These are phyloP conservation scores for Yponomeuta evonymella DNA, from an alignment of 2,888 invertebrate genomes.

Conservation along the genomic window DNA sequence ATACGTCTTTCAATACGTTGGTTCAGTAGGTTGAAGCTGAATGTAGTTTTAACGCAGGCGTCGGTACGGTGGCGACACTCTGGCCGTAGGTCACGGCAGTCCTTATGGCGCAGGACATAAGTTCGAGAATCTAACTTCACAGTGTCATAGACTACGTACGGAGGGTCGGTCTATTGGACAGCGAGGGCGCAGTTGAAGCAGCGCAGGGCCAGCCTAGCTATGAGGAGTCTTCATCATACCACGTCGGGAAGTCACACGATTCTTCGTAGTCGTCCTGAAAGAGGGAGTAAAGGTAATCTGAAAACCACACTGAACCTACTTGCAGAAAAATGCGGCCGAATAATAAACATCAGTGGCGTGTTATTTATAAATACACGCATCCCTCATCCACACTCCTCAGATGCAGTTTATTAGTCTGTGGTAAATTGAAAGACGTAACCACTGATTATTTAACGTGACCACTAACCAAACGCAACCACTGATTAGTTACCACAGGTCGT, in stretches of 20 bases:
- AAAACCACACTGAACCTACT: too few species aligned
- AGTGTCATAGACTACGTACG: background rate
- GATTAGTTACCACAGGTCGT: too few species aligned
- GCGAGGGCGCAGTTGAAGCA: background rate
- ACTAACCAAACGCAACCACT: too few species aligned
- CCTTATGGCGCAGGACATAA: background rate
- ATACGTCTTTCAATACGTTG: slow-evolving; percentile 1
- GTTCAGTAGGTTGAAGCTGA: background rate
- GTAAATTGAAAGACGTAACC: too few species aligned
- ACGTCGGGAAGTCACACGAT: slow-evolving; percentile 62
- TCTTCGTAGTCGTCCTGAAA: slow-evolving; percentile 68
- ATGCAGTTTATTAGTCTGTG: too few species aligned
- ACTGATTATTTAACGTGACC: too few species aligned
- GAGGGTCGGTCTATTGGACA: background rate
- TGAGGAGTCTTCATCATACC: slow-evolving; percentile 72
- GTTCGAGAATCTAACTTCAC: background rate
- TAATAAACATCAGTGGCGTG: too few species aligned
- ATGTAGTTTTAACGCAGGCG: slow-evolving; percentile 2
- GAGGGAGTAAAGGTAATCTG: background rate
- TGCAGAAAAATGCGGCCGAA: too few species aligned
- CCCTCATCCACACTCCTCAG: too few species aligned
- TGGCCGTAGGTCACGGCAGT: background rate
- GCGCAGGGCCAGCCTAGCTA: slow-evolving; percentile 36
- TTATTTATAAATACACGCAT: too few species aligned
- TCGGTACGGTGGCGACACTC: background rate